Base-by-base conservation (phyloP, 2,888 invertebrate species). In the Rhyacophila evoluta region DNA sequence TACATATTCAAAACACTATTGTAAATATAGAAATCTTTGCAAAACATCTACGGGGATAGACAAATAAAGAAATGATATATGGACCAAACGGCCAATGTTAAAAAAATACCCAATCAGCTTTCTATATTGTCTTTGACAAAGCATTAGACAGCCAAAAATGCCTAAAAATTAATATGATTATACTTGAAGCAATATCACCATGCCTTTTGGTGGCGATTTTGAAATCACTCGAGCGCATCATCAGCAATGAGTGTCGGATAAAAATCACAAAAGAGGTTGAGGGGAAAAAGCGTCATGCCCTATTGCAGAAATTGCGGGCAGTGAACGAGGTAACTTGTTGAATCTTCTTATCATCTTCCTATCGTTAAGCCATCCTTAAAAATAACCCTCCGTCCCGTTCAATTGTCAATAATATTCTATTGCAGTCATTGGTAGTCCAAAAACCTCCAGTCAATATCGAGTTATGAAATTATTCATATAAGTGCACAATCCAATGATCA, bases 351-450 rank as follows among this genome's bases (percentile, higher is more conserved):
- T 38, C 38, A 5, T 12, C 19, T 19, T 12, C 19, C 19, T 55
- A 19, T 10, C 55, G 25, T 55, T 55, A 55, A 55, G 55, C 55
- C 55, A 55, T 10, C 55, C 25, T 55, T 55, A 55, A 55, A 55
- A 55, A 55, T 4, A 19, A 25, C 25, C 25, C 55, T 12, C 55
- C 25, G 12, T 55, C 55, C 15, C 19, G 19, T 8, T 19, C 15
- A 12, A 55, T 4, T 15, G 29, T 33, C 6, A 33, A 33, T 33
- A 33, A 33, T 33, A 33, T 33, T 33, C 29, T 33, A 41, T 41
- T 41, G 15, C 39, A 39, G 19, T 19, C 19, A 15, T 41, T 1
- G 19, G 19, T 15, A 5, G 41, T 55, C 19, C 10, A 55, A 25
- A 25, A 6, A 6, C 25, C 1, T 19, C 6, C 55, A 10, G 6